These are phyloP conservation scores for Girardia tigrina DNA, from an alignment of 2,888 invertebrate genomes.

Conservation along the genomic window DNA sequence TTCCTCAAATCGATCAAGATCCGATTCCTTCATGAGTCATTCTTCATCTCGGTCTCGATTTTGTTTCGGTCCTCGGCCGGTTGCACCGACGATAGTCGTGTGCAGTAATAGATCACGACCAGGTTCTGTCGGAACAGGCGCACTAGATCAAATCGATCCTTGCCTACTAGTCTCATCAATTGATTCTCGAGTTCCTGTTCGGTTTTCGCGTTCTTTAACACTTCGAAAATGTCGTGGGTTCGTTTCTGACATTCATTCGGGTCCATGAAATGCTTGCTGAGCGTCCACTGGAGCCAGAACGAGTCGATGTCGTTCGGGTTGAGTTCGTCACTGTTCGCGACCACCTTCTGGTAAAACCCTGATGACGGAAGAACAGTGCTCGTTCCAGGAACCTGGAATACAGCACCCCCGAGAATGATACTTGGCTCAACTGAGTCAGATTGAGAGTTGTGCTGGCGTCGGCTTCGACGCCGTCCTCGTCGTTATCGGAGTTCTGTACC, in stretches of 20 bases:
- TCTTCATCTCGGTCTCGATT: slow-evolving; percentile 77
- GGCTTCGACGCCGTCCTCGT: slow-evolving; percentile 59
- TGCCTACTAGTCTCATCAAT: slow-evolving; percentile 77
- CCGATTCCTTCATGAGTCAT: slow-evolving; percentile 64
- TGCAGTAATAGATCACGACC: slow-evolving; percentile 76
- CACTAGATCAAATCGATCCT: slow-evolving; percentile 91
- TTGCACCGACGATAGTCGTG: slow-evolving; percentile 81
- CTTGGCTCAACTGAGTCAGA: too few relatives aligned
- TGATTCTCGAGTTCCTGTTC: slow-evolving; percentile 95
- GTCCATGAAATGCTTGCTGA: slow-evolving; percentile 81
- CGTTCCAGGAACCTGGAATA: not conserved
- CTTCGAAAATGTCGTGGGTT: slow-evolving; percentile 63
- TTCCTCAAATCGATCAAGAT: slow-evolving; percentile 65
- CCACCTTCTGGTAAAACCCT: slow-evolving; percentile 29
- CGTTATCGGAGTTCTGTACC: slow-evolving; percentile 63
- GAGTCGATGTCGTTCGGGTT: slow-evolving; percentile 96
- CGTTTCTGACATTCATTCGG: slow-evolving; percentile 86
- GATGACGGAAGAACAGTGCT: not conserved
- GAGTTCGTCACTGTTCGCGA: slow-evolving; percentile 40
- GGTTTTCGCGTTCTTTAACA: slow-evolving; percentile 74
- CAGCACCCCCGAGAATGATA: slow-evolving; percentile 20
- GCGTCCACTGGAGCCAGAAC: slow-evolving; percentile 87
- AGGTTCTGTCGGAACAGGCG: slow-evolving; percentile 69
- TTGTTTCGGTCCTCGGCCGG: slow-evolving; percentile 73
- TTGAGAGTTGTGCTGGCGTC: slow-evolving; percentile 42